phyloP scores from a whole-genome alignment of 2,888 invertebrate species.

The Neoaliturus tenellus region DNA sequence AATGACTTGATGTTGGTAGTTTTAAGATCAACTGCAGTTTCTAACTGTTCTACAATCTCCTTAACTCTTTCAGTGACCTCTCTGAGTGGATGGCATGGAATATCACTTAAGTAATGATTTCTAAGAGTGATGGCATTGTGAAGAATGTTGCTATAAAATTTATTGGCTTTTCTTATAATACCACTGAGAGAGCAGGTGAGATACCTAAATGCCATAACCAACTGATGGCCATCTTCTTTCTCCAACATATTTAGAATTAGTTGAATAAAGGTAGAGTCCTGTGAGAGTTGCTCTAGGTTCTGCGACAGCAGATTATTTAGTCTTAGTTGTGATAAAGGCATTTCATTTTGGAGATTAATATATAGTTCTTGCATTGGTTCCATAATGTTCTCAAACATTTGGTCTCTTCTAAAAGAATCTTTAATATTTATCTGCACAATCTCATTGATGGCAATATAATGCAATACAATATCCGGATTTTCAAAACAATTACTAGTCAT shows the following conservation, averaged over 20 bases:
- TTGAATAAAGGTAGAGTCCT: background rate
- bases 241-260: background rate
- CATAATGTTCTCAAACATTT: no score
- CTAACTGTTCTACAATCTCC: background rate
- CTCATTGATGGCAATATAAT: background rate
- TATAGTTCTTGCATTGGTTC: background rate
- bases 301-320: background rate
- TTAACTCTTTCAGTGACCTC: background rate
- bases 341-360: background rate
- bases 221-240: background rate
- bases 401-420: no score
- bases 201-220: background rate
- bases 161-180: background rate
- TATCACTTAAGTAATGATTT: background rate
- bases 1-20: background rate
- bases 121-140: background rate
- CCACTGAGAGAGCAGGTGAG: background rate
- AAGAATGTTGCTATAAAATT: background rate
- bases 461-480: background rate
- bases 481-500: background rate
- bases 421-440: background rate
- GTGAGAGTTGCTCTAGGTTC: background rate
- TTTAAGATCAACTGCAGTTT: background rate
- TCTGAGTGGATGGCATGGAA: background rate
- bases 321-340: background rate